These are phyloP conservation scores for Sialis fuliginosa DNA, from an alignment of 2,888 invertebrate genomes.

Conservation along the genomic window DNA sequence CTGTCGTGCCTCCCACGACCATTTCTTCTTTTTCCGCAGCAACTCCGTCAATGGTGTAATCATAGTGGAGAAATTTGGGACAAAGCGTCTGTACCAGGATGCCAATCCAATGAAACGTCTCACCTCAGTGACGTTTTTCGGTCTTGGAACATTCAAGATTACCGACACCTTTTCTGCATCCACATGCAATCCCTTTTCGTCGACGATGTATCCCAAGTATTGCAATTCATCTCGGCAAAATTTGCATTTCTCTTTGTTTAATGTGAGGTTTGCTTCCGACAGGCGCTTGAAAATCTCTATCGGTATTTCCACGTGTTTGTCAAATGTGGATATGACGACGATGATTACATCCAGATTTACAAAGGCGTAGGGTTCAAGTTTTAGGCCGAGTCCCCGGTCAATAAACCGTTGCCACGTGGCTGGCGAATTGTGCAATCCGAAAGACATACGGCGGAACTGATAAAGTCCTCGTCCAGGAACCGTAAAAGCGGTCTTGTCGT, in stretches of 20 bases:
- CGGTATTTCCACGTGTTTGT: too few species aligned
- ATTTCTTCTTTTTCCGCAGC: conserved; percentile 6
- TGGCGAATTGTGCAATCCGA: conserved; percentile 10
- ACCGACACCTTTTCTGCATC: conserved; percentile 9
- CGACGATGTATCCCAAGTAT: conserved; percentile 15
- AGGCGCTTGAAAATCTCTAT: too few species aligned
- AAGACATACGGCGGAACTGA: conserved; percentile 8
- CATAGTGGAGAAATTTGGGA: too few species aligned
- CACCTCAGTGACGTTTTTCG: conserved; percentile 11
- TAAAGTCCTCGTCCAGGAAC: too few species aligned
- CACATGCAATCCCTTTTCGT: conserved; percentile 10
- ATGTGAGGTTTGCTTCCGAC: too few species aligned
- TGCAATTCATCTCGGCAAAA: too few species aligned
- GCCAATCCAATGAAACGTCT: conserved; percentile 15
- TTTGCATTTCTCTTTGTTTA: too few species aligned
- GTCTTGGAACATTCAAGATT: conserved; percentile 10
- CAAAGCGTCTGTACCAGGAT: conserved; percentile 16
- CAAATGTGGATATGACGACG: too few species aligned
- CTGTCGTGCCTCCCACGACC: conserved; percentile 5
- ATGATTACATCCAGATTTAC: conserved; percentile 11
- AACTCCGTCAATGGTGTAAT: not conserved
- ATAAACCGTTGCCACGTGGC: conserved; percentile 11
- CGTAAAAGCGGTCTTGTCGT: not conserved
- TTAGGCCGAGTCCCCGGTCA: conserved; percentile 8
- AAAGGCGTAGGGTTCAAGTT: conserved; percentile 9